phyloP scores from a whole-genome alignment of 2,888 invertebrate genomes.

The Dicyrtomina minuta region DNA sequence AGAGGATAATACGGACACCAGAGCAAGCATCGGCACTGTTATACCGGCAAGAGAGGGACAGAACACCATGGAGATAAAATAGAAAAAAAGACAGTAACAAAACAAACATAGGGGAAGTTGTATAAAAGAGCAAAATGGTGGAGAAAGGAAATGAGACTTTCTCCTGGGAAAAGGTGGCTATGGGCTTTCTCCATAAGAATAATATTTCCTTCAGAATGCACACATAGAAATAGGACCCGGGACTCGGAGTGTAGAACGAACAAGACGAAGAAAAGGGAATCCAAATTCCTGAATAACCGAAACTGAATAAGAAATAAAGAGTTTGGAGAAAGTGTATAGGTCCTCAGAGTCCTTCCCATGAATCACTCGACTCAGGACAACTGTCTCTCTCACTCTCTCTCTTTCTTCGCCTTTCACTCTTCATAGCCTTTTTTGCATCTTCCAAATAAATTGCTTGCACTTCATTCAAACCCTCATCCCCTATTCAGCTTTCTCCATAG shows the following conservation, averaged over 20 bases:
- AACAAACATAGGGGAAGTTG: neutral
- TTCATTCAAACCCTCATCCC: slow-evolving; percentile 18
- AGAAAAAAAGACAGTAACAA: slow-evolving; percentile 7
- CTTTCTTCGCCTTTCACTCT: slow-evolving; percentile 14
- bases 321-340: slow-evolving; percentile 34
- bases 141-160: slow-evolving; percentile 40
- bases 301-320: too few relatives aligned
- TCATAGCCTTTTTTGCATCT: slow-evolving; percentile 29
- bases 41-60: neutral
- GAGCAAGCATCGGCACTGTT: too few relatives aligned
- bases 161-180: slow-evolving; percentile 43
- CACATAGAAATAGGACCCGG: too few relatives aligned
- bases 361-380: slow-evolving; percentile 38
- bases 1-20: too few relatives aligned
- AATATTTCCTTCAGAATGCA: too few relatives aligned
- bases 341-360: slow-evolving; percentile 42
- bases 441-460: slow-evolving; percentile 29
- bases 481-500: slow-evolving; percentile 12
- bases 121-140: slow-evolving; percentile 12
- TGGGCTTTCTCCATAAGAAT: neutral
- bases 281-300: too few relatives aligned
- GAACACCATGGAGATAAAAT: neutral
- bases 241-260: too few relatives aligned
- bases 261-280: too few relatives aligned
- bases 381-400: too few relatives aligned